Evolutionary conservation across 2,888 invertebrate species (phyloP).

Genomic region (Hemithea aestivaria): DNA sequence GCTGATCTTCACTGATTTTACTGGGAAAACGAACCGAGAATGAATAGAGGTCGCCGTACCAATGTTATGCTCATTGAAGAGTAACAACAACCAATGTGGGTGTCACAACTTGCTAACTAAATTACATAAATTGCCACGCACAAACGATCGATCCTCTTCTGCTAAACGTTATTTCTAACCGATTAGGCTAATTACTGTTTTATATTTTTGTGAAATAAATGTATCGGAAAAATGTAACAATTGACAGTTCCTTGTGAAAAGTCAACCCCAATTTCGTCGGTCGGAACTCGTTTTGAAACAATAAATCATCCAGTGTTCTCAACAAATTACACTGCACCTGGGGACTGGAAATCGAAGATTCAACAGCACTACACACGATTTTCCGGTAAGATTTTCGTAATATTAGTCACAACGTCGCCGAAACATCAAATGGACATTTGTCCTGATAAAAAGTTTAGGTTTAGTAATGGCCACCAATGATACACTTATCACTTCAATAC

Average conservation of each 20-base stretch:
- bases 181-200: constrained; percentile 27
- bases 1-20: constrained; percentile 45
- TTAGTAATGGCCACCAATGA: constrained; percentile 79
- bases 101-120: constrained; percentile 49
- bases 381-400: constrained; percentile 51
- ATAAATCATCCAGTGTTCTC: constrained; percentile 39
- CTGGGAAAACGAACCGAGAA: constrained; percentile 46
- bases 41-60: constrained; percentile 69
- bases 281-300: constrained; percentile 63
- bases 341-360: constrained; percentile 42
- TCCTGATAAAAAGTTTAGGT: constrained; percentile 77
- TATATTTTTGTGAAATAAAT: constrained; percentile 39
- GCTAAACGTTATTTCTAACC: constrained; percentile 27
- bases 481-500: constrained; percentile 69
- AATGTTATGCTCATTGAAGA: constrained; percentile 77
- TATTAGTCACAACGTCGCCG: constrained; percentile 78
- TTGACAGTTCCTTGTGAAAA: constrained; percentile 73
- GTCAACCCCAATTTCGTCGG: constrained; percentile 69
- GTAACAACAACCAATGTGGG: constrained; percentile 72
- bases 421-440: constrained; percentile 79
- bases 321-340: constrained; percentile 46
- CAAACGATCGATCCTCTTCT: constrained; percentile 33
- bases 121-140: constrained; percentile 48
- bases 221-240: constrained; percentile 63
- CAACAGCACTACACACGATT: constrained; percentile 55